Evolutionary conservation across 2,113 vertebrate species (phyloP).

Genomic region (Zosterops borbonicus): DNA sequence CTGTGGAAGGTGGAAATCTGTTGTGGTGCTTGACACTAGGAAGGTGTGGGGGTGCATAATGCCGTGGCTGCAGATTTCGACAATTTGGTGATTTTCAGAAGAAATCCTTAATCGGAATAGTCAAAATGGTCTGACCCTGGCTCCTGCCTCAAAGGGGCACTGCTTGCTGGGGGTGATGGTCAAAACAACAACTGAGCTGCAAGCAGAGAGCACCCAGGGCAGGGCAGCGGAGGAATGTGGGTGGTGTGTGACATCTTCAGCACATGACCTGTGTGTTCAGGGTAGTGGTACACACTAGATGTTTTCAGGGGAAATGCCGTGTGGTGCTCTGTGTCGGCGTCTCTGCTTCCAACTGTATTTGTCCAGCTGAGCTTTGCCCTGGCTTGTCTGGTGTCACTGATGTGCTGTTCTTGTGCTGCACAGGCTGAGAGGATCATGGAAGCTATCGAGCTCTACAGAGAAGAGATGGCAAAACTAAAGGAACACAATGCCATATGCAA

Average conservation of each 20-base stretch:
- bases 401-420: not conserved
- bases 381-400: not conserved
- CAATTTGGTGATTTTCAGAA: not conserved
- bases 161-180: not conserved
- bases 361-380: not conserved
- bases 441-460: conserved; percentile 88
- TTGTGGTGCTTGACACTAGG: not conserved
- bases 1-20: not conserved
- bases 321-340: not conserved
- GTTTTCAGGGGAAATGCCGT: not conserved
- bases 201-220: not conserved
- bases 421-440: conserved; percentile 97
- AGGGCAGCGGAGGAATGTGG: not conserved
- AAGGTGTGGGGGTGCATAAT: not conserved
- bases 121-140: not conserved
- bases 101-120: not conserved
- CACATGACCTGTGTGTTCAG: not conserved
- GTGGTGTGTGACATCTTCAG: not conserved
- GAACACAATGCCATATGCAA: conserved; percentile 85
- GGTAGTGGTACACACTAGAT: not conserved
- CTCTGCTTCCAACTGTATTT: not conserved
- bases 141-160: not conserved
- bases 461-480: conserved; percentile 84
- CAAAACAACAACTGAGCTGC: not conserved
- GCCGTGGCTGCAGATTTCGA: not conserved